Base-by-base conservation (phyloP, 2,113 vertebrate species). In the Syngnathus typhle region DNA sequence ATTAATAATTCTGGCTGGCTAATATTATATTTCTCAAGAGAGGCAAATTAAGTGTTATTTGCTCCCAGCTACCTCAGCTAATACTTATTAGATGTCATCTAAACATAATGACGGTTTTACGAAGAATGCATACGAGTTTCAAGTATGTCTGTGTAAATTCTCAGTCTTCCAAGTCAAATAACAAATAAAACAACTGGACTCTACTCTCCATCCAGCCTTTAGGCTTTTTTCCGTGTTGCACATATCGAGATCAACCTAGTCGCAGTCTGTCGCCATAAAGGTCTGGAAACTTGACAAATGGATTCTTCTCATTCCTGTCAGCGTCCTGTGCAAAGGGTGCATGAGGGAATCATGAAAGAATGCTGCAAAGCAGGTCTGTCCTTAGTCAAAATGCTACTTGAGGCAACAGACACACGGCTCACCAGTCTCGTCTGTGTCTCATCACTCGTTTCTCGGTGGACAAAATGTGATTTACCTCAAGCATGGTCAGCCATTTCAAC, bases 201-300 rank as follows among this genome's bases (percentile, higher is more conserved):
- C 27, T 32, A 19, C 32, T 41, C 61, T 13, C 67, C 54, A 77
- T 13, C 67, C 54, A 77, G 60, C 39, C 41, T 41, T 36, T 67
- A 67, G 60, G 69, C 47, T 77, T 69, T 64, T 81, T 69, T 72
- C 62, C 32, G 52, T 73, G 47, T 65, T 63, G 67, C 68, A 73
- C 55, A 75, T 82, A 39, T 38, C 38, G 21, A 39, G 19, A 61
- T 61, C 59, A 61, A 19, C 38, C 46, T 70, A 82, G 79, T 10
- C 7, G 74, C 11, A 75, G 80, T 81, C 83, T 78, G 67, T 79
- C 61, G 64, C 71, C 37, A 64, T 82, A 81, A 81, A 78, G 77
- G 74, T 36, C 75, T 69, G 60, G 13, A 65, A 73, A 68, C 71
- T 70, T 81, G 84, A 84, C 75, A 80, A 84, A 85, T 84, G 68